Percentiles rank a stretch among this genome's conserved stretches.
These are phyloP conservation scores for Hoplodrina blanda DNA, from an alignment of 2,888 invertebrate genomes.

Conservation along the genomic window DNA sequence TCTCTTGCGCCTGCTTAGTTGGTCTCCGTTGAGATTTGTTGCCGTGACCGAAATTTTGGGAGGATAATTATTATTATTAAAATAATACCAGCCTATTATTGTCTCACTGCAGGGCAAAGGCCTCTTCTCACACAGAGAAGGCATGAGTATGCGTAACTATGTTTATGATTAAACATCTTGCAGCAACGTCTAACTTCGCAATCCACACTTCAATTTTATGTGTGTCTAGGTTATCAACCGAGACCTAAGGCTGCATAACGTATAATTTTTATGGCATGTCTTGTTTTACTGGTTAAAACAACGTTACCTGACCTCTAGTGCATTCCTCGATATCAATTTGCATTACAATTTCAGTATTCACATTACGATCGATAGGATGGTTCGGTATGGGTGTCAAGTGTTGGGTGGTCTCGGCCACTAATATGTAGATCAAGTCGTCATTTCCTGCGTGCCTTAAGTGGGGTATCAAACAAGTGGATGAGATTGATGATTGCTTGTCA, in stretches of 20 bases:
- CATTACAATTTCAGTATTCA: conserved; percentile 23
- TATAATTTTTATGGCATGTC: conserved; percentile 45
- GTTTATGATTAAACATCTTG: conserved; percentile 24
- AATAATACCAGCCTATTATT: too few species aligned
- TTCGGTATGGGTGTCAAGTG: conserved; percentile 18
- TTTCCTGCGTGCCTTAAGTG: conserved; percentile 43
- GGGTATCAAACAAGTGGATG: conserved; percentile 23
- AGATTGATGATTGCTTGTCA: conserved; percentile 34
- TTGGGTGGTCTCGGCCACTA: conserved; percentile 48
- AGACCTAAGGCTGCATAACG: conserved; percentile 48
- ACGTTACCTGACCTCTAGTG: conserved; percentile 44
- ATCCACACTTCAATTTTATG: conserved; percentile 44
- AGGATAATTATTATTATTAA: too few species aligned
- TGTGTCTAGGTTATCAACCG: conserved; percentile 63
- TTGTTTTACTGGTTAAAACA: conserved; percentile 43
- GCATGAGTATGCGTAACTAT: too few species aligned
- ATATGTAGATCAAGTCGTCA: conserved; percentile 48
- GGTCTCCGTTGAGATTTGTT: too few species aligned
- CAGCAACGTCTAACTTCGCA: conserved; percentile 16
- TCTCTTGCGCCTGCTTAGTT: too few species aligned
- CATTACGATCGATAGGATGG: conserved; percentile 4
- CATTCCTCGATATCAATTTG: conserved; percentile 33
- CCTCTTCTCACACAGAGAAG: conserved; percentile 1
- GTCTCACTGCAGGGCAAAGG: too few species aligned
- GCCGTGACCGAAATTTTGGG: too few species aligned